Evolutionary conservation across 92 coral and sea anemone species (phyloP).

Genomic region (Phenganax marumi): DNA sequence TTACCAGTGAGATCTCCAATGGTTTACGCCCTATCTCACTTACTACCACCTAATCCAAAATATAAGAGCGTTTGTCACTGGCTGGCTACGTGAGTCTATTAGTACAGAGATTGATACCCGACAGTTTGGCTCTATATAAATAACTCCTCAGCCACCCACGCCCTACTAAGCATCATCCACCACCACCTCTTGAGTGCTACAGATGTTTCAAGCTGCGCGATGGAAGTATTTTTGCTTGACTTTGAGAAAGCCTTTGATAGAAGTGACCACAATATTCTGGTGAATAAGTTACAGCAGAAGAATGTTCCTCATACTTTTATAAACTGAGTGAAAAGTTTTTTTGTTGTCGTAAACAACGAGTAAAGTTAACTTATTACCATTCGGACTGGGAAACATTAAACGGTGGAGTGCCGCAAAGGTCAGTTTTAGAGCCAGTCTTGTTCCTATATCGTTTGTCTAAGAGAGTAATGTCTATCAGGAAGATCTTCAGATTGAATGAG

Average conservation of each 20-base stretch:
- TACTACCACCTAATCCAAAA: neutral
- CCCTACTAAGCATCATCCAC: too few species aligned
- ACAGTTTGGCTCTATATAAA: neutral
- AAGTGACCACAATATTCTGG: slow-evolving; percentile 53
- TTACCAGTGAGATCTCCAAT: neutral
- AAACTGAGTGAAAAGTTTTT: slow-evolving; percentile 56
- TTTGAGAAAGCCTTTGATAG: too few species aligned
- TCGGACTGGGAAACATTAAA: slow-evolving; percentile 32
- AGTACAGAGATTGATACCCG: too few species aligned
- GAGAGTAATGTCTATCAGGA: too few species aligned
- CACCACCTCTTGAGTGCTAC: too few species aligned
- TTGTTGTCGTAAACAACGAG: slow-evolving; percentile 44
- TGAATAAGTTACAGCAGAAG: slow-evolving; percentile 43
- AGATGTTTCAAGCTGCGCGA: neutral
- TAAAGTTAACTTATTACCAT: slow-evolving; percentile 11
- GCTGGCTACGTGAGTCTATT: neutral
- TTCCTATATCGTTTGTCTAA: too few species aligned
- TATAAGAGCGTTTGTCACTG: neutral
- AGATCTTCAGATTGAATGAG: too few species aligned
- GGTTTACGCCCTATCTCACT: slow-evolving; percentile 1
- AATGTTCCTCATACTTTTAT: slow-evolving; percentile 48
- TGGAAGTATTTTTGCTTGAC: slow-evolving; percentile 36
- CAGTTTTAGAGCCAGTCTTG: slow-evolving; percentile 16
- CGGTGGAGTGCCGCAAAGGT: slow-evolving; percentile 19
- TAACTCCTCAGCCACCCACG: too few species aligned